Conservation (phyloP, 2,888 invertebrate genomes). For the Eulithis prunata region DNA sequence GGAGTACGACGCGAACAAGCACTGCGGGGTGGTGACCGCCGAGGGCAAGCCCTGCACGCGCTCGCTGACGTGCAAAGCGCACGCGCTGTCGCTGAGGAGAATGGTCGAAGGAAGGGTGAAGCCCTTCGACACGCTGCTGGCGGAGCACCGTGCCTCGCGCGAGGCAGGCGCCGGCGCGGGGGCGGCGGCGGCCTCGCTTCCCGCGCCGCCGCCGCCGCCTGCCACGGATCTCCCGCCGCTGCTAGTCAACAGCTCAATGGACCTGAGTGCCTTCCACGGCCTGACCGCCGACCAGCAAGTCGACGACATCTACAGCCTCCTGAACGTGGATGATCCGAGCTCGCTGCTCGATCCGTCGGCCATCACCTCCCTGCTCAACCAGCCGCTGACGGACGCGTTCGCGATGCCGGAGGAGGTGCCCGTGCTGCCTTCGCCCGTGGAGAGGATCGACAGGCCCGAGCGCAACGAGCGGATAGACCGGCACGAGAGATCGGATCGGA, state of each 20-base stretch:
- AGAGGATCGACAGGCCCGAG: slow-evolving; percentile 53
- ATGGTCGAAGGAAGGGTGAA: slow-evolving; percentile 89
- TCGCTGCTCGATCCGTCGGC: slow-evolving; percentile 66
- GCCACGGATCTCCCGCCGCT: slow-evolving; percentile 61
- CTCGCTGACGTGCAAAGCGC: slow-evolving; percentile 89
- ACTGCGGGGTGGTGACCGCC: slow-evolving; percentile 90
- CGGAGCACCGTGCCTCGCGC: slow-evolving; percentile 88
- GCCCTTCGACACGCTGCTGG: slow-evolving; percentile 89
- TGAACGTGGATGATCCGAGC: slow-evolving; percentile 68
- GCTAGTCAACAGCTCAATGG: slow-evolving; percentile 69
- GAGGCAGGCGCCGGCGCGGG: slow-evolving; percentile 67
- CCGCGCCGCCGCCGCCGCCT: slow-evolving; percentile 43
- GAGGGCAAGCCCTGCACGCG: slow-evolving; percentile 91
- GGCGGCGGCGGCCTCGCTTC: slow-evolving; percentile 46
- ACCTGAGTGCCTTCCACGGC: slow-evolving; percentile 67
- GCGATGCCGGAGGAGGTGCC: slow-evolving; percentile 64
- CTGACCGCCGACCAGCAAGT: slow-evolving; percentile 74
- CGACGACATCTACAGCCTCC: slow-evolving; percentile 73
- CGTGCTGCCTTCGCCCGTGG: slow-evolving; percentile 45
- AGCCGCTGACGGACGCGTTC: slow-evolving; percentile 65
- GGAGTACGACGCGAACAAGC: slow-evolving; percentile 92
- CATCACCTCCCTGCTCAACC: slow-evolving; percentile 68
- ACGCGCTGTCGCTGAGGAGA: slow-evolving; percentile 88
- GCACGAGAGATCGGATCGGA: slow-evolving; percentile 23
- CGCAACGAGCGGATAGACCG: slow-evolving; percentile 48